Conservation (phyloP, 2,888 invertebrate genomes). For the Apodemia zela region DNA sequence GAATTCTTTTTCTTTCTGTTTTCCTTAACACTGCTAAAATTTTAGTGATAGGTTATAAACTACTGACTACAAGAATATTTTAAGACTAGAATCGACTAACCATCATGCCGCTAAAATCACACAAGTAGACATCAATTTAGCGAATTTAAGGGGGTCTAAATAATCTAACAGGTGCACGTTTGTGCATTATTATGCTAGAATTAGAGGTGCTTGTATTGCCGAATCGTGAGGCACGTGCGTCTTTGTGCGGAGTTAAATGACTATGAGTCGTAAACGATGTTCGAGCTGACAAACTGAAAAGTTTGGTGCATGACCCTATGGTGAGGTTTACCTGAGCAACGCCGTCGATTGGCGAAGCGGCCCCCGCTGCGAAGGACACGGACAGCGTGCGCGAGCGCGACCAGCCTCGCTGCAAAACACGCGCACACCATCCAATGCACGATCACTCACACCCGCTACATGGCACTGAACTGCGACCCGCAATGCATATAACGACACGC, state of each 20-base stretch:
- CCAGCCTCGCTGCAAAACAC: constrained; percentile 89
- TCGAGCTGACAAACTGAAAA: neutral
- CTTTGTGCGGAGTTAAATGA: neutral
- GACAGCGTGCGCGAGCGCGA: constrained; percentile 93
- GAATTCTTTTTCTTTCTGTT: neutral
- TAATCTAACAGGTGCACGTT: neutral
- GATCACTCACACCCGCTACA: constrained; percentile 13
- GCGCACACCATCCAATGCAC: constrained; percentile 67
- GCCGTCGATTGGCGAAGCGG: constrained; percentile 90
- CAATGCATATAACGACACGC: constrained; percentile 11
- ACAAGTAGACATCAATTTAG: neutral
- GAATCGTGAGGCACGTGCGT: constrained; percentile 1
- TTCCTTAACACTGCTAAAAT: neutral
- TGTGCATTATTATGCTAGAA: neutral
- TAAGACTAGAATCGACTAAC: neutral
- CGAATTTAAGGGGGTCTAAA: neutral
- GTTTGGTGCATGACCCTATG: neutral
- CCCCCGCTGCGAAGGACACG: constrained; percentile 90
- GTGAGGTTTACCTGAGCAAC: constrained; percentile 71
- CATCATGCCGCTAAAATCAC: neutral
- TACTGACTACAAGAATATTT: neutral
- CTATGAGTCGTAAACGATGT: neutral
- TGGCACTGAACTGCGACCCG: constrained; percentile 7
- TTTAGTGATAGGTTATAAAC: neutral
- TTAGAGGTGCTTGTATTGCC: constrained; percentile 2